phyloP scores from a whole-genome alignment of 2,888 invertebrate genomes.

The Diploptera punctata region DNA sequence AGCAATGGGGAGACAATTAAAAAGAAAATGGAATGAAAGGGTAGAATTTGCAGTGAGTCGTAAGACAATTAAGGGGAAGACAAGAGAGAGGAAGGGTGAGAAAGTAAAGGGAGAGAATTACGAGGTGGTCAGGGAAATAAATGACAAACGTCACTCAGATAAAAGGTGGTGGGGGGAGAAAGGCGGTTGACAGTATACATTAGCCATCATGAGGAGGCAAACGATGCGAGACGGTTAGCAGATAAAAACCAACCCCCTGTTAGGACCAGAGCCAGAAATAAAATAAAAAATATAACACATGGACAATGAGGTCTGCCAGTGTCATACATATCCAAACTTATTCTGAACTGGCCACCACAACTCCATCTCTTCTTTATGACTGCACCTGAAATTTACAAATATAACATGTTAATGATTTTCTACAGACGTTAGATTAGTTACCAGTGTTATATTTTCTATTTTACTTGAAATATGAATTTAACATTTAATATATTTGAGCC shows the following conservation, averaged over 20 bases:
- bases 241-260: constrained; percentile 8
- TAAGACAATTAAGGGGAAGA: neutral
- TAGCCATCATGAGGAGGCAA: constrained; percentile 27
- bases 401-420: no score
- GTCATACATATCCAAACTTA: neutral
- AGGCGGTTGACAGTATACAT: neutral
- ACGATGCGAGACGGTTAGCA: neutral
- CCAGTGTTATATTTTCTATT: no score
- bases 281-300: no score
- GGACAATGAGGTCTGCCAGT: neutral
- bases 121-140: constrained; percentile 36
- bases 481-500: no score
- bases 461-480: no score
- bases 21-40: constrained; percentile 11
- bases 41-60: neutral
- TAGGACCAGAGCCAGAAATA: neutral
- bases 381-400: no score
- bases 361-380: no score
- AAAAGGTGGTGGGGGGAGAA: constrained; percentile 27
- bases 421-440: no score
- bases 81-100: neutral
- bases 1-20: constrained; percentile 57
- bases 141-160: constrained; percentile 36
- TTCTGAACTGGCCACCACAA: no score
- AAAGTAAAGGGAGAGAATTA: constrained; percentile 21